Percentiles rank a stretch among this genome's conserved stretches.
phyloP scores from a whole-genome alignment of 35 echinoderm and acorn worm genomes.

The Amphiura filiformis region DNA sequence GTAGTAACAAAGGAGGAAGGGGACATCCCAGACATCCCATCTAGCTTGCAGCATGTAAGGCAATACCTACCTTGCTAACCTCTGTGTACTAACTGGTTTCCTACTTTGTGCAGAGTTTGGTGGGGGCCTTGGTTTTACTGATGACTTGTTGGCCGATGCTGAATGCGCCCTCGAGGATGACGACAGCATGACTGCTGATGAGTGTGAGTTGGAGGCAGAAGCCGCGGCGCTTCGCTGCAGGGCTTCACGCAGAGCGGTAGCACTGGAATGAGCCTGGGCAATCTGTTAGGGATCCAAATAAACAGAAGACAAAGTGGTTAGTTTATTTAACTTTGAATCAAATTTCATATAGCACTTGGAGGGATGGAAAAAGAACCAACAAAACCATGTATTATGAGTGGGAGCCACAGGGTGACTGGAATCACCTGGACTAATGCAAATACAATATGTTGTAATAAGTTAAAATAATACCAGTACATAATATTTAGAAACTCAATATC shows the following conservation, averaged over 20 bases:
- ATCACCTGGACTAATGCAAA: no score
- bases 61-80: conserved; percentile 61
- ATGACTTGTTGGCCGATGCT: conserved; percentile 7
- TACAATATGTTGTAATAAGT: no score
- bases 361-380: no score
- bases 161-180: conserved; percentile 22
- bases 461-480: no score
- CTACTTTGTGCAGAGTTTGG: conserved; percentile 45
- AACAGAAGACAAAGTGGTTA: not conserved
- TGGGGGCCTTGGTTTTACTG: conserved; percentile 43
- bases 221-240: conserved; percentile 49
- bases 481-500: no score
- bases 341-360: no score
- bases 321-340: not conserved
- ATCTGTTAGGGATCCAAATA: conserved; percentile 37
- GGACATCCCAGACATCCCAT: no score
- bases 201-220: not conserved
- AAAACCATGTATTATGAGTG: no score
- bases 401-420: no score
- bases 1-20: no score
- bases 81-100: conserved; percentile 69
- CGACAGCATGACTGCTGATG: conserved; percentile 6
- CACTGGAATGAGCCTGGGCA: conserved; percentile 72
- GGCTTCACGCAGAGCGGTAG: conserved; percentile 58
- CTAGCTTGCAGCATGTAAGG: not conserved